These are phyloP conservation scores for Metaphire vulgaris DNA, from an alignment of 1,140 invertebrate species.

Conservation along the genomic window DNA sequence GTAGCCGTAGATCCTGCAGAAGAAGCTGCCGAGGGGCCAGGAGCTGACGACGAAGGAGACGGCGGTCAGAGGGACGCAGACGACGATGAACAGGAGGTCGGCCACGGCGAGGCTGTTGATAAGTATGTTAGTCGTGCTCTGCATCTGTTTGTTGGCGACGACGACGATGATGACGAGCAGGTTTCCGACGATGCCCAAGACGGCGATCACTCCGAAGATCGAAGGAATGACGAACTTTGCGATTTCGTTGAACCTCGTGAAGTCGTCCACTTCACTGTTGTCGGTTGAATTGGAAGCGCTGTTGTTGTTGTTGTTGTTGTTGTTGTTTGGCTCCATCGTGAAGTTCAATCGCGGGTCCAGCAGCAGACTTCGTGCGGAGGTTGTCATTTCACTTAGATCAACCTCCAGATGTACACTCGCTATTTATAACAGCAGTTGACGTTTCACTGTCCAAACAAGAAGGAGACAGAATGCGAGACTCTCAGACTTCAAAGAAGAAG, in stretches of 20 bases:
- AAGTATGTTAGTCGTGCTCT: conserved; percentile 72
- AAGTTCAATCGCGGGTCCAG: background rate
- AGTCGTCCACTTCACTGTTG: background rate
- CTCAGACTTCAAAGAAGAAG: too few species aligned
- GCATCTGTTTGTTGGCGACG: conserved; percentile 1
- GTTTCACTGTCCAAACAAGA: background rate
- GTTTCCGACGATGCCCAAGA: background rate
- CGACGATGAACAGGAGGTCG: conserved; percentile 86
- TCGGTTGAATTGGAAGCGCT: background rate
- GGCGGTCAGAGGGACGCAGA: conserved; percentile 72
- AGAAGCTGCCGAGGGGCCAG: conserved; percentile 84
- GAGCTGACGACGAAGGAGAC: conserved; percentile 48
- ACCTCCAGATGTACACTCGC: background rate
- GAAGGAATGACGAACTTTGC: background rate
- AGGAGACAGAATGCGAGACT: too few species aligned
- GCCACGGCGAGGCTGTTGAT: conserved; percentile 78
- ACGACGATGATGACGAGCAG: background rate
- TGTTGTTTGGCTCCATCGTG: background rate
- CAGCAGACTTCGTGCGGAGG: background rate
- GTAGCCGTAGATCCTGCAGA: conserved; percentile 82
- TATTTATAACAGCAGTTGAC: background rate
- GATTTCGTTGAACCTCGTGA: background rate
- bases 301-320: background rate
- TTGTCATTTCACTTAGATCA: background rate
- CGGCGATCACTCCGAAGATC: background rate